Base-by-base conservation (phyloP, 2,797 vertebrate genomes). In the Aulostomus chinensis region DNA sequence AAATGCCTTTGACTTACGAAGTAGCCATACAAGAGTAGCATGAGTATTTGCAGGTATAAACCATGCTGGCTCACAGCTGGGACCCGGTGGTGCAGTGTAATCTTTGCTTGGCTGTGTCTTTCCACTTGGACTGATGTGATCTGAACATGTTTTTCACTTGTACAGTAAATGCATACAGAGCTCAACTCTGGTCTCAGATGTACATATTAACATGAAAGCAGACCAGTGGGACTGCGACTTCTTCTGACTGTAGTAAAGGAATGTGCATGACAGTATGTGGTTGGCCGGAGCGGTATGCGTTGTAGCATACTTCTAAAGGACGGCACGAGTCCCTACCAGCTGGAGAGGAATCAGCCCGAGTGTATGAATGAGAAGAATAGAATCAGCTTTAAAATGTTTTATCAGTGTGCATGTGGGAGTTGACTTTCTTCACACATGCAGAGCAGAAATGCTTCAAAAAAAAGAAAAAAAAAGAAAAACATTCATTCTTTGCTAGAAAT, bases 11-110 rank as follows among this genome's bases (percentile, higher is more conserved):
- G 72, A 78, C 64, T 61, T 68, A 58, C 64, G 76, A 83, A 79
- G 85, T 87, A 90, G 85, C 88, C 88, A 88, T 89, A 83, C 70
- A 76, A 76, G 70, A 59, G 79, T 85, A 88, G 86, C 85, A 83
- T 57, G 73, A 77, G 70, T 59, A 32, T 71, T 70, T 64, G 47
- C 69, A 71, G 79, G 70, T 74, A 35, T 66, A 58, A 35, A 31
- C 37, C 62, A 30, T 55, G 54, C 71, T 54, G 52, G 48, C 56
- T 60, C 28, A 29, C 28, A 29, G 28, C 28, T 21, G 5, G 35
- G 67, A 61, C 56, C 69, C 53, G 56, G 43, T 67, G 43, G n/a
- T 71, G 57, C 76, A 40, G 66, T 51, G 45, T 60, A 32, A 45
- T 25, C 20, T 62, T 70, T 56, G 17, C 42, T 47, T 59, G 46